phyloP scores from a whole-genome alignment of 92 coral and sea anemone species.

The Phenganax subtilis region DNA sequence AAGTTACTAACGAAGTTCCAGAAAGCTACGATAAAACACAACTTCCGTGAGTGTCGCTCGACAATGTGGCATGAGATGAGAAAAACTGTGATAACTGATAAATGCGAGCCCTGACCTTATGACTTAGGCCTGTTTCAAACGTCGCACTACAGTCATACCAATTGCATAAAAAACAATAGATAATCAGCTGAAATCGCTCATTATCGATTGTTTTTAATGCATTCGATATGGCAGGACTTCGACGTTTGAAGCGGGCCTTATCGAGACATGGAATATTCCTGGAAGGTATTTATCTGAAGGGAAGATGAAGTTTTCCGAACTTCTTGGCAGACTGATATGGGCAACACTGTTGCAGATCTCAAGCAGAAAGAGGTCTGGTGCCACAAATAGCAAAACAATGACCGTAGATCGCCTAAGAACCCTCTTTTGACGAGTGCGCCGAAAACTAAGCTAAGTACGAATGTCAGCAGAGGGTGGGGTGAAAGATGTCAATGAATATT shows the following conservation, averaged over 20 bases:
- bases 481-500: neutral
- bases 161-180: too few species aligned
- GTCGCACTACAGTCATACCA: too few species aligned
- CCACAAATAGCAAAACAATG: neutral
- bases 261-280: constrained; percentile 11
- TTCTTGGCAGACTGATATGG: neutral
- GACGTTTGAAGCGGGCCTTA: too few species aligned
- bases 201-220: too few species aligned
- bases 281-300: neutral
- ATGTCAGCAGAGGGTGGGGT: neutral
- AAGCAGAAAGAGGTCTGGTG: neutral
- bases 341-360: constrained; percentile 10
- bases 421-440: neutral
- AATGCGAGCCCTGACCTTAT: too few species aligned
- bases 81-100: neutral
- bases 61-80: neutral
- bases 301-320: neutral
- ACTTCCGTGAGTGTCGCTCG: neutral
- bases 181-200: too few species aligned
- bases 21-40: too few species aligned
- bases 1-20: too few species aligned
- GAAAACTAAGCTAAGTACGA: neutral
- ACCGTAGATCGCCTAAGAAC: neutral
- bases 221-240: too few species aligned
- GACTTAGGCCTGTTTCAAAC: too few species aligned